phyloP scores from a whole-genome alignment of 2,888 invertebrate genomes.

The Catocala fraxini region DNA sequence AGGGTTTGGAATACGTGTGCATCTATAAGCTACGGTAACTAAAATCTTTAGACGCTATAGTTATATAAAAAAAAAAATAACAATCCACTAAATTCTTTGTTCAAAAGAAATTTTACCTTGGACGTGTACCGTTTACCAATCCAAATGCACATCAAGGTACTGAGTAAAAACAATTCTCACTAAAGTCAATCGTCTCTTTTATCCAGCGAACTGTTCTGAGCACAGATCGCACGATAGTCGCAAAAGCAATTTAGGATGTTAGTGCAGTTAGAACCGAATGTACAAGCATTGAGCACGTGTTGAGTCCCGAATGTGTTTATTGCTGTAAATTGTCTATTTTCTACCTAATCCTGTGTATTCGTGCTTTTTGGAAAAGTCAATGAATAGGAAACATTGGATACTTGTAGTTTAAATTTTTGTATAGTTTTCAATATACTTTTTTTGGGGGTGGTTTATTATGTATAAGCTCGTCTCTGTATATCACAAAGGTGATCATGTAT shows the following conservation, averaged over 20 bases:
- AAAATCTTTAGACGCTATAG: too few relatives aligned
- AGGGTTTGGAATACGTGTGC: too few relatives aligned
- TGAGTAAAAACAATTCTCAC: neutral
- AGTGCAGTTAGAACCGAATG: slow-evolving; percentile 38
- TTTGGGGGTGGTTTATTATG: too few relatives aligned
- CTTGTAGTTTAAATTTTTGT: neutral
- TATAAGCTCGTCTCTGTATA: too few relatives aligned
- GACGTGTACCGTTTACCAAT: neutral
- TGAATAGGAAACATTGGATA: slow-evolving; percentile 21
- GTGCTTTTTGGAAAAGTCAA: slow-evolving; percentile 19
- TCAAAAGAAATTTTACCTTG: too few relatives aligned
- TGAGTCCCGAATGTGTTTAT: slow-evolving; percentile 27
- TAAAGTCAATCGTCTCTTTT: slow-evolving; percentile 1
- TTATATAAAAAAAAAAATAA: too few relatives aligned
- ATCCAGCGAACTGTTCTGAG: neutral
- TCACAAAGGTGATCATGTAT: too few relatives aligned
- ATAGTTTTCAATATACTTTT: too few relatives aligned
- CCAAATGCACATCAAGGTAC: neutral
- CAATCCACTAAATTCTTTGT: too few relatives aligned
- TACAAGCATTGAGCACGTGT: slow-evolving; percentile 38
- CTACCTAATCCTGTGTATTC: slow-evolving; percentile 28
- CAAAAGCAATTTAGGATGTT: slow-evolving; percentile 41
- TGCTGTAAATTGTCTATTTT: slow-evolving; percentile 35
- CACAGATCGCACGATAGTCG: slow-evolving; percentile 16
- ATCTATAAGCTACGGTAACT: too few relatives aligned